phyloP scores from a whole-genome alignment of 1,140 invertebrate species.

The Globodera ellingtonae region DNA sequence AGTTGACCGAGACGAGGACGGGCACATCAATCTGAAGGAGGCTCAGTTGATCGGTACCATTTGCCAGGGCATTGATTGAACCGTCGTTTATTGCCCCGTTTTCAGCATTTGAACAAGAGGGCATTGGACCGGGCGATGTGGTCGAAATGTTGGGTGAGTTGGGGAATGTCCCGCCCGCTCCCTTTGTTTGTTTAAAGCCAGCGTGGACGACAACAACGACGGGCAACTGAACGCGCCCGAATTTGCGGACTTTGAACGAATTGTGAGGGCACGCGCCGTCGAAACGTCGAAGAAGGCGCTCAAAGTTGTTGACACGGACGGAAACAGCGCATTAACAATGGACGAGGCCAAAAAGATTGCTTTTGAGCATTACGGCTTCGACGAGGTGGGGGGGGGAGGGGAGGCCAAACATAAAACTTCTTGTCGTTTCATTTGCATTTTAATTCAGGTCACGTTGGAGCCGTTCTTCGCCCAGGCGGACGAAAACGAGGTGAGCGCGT shows the following conservation, averaged over 20 bases:
- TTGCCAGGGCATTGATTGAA: neutral
- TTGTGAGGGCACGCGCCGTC: slow-evolving; percentile 60
- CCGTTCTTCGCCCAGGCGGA: slow-evolving; percentile 65
- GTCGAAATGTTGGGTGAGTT: slow-evolving; percentile 54
- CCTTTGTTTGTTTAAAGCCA: slow-evolving; percentile 33
- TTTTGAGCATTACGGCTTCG: slow-evolving; percentile 65
- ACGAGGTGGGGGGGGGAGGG: slow-evolving; percentile 38
- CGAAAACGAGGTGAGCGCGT: slow-evolving; percentile 51
- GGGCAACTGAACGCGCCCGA: slow-evolving; percentile 65
- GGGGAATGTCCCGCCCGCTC: neutral
- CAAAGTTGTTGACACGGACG: slow-evolving; percentile 61
- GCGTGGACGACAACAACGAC: slow-evolving; percentile 62
- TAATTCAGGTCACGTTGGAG: slow-evolving; percentile 43
- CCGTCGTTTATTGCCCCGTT: neutral
- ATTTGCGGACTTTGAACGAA: slow-evolving; percentile 62
- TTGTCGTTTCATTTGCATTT: neutral
- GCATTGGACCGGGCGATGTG: slow-evolving; percentile 63
- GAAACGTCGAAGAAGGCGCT: slow-evolving; percentile 63
- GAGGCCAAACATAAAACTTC: no score
- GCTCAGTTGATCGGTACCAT: slow-evolving; percentile 57
- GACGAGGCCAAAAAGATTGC: slow-evolving; percentile 63
- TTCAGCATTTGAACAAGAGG: slow-evolving; percentile 61
- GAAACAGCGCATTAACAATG: slow-evolving; percentile 59
- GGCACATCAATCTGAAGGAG: slow-evolving; percentile 62
- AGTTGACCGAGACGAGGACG: slow-evolving; percentile 59